These are phyloP conservation scores for Liolophura sinensis DNA, from an alignment of 1,140 invertebrate genomes.

Conservation along the genomic window DNA sequence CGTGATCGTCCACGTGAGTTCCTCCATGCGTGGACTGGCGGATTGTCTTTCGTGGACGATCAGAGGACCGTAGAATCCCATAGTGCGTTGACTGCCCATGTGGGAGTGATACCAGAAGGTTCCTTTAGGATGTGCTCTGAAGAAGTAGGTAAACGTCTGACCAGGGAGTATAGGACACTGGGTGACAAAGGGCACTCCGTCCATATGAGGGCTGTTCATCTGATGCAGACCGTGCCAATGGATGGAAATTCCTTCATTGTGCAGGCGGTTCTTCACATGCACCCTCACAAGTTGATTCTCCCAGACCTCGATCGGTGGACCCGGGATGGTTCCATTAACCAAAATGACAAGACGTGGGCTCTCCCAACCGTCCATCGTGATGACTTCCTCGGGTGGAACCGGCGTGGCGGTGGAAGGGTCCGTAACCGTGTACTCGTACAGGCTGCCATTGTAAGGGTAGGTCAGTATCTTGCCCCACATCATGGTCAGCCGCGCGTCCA, in stretches of 20 bases:
- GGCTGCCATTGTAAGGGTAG: too few species aligned
- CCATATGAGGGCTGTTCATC: conserved; percentile 79
- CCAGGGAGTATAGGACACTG: conserved; percentile 85
- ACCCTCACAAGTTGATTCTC: conserved; percentile 80
- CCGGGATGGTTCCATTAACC: conserved; percentile 15
- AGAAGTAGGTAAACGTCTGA: conserved; percentile 82
- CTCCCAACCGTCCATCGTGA: conserved; percentile 7
- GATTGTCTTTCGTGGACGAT: conserved; percentile 3
- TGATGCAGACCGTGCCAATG: conserved; percentile 87
- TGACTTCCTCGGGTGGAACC: not conserved
- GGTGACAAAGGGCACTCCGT: conserved; percentile 85
- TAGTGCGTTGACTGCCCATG: conserved; percentile 12
- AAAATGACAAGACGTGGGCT: not conserved
- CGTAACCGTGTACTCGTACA: too few species aligned
- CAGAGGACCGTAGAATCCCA: conserved; percentile 13
- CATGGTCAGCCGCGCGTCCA: too few species aligned
- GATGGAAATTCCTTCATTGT: conserved; percentile 78
- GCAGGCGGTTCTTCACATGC: conserved; percentile 79
- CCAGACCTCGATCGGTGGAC: conserved; percentile 68
- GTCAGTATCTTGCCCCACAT: too few species aligned
- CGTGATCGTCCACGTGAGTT: conserved; percentile 6
- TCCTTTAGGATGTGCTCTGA: conserved; percentile 15
- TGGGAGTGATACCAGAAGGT: conserved; percentile 31
- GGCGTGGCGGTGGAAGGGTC: not conserved
- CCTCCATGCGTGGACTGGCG: not conserved